Evolutionary conservation across 1,140 invertebrate species (phyloP), one percentile per base, ranked within the genome.

Genomic region (Idris sp.): DNA sequence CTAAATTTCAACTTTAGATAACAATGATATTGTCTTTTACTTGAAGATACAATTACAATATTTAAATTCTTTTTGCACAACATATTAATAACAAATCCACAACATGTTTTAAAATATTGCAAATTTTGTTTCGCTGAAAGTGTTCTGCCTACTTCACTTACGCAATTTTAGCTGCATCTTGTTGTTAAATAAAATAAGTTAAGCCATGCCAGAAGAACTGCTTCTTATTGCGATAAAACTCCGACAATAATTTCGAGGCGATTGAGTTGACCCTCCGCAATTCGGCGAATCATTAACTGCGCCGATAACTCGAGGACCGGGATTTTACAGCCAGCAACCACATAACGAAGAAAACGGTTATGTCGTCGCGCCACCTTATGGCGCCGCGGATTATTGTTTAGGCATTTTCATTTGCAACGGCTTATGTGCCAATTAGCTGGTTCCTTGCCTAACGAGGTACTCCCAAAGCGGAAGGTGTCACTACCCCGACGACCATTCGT

Each of bases 361-460:
- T 48, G 56, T 44, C 30, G 40, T 48, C 59, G 74, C 61, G 62
- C 16, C 68, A 61, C 30, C 16, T 1, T 15, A 28, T 62, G 53
- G 61, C 64, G 65, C 41, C 54, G 56, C 36, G 58, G 46, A 71
- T 64, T 71, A 46, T 53, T 68, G 71, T 68, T 73, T 64, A 49
- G 36, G 46, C 54, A 68, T 80, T 81, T 79, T 74, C 77, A 77
- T 81, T 75, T 65, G 40, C n/a, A n/a, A n/a, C n/a, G n/a, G n/a
- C n/a, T n/a, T 44, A 71, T 67, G 72, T 78, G 79, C 76, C 78
- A 81, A 79, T 65, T 72, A 77, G 48, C 48, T 62, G 48, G 22
- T 68, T 61, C 49, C 43, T 65, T 68, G 76, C 71, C 75, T 79
- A 83, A 83, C 75, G 78, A 81, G 76, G 46, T 79, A 67, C 74